A percentile compares a stretch with the other conserved stretches of the same genome.
These are phyloP conservation scores for Meloidogyne hapla DNA, from an alignment of 1,140 invertebrate genomes.

Conservation along the genomic window DNA sequence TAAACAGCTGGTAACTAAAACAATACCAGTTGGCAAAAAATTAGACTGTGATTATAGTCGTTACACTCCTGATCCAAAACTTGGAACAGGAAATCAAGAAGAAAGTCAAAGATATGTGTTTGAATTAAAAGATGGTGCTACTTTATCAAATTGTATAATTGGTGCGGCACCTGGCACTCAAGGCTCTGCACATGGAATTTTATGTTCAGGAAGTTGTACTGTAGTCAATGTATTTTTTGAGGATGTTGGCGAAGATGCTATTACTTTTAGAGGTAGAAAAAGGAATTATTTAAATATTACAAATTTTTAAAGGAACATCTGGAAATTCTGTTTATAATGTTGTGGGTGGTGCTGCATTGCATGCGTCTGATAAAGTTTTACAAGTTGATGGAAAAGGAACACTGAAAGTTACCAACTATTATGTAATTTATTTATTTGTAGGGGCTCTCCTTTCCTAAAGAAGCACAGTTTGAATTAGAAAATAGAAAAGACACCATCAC, in stretches of 20 bases:
- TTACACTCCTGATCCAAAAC: not conserved
- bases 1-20: not conserved
- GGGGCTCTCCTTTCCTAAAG: too few species aligned
- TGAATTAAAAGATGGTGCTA: not conserved
- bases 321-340: not conserved
- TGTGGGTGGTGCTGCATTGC: not conserved
- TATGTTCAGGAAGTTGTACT: not conserved
- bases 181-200: not conserved
- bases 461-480: too few species aligned
- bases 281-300: not conserved
- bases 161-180: not conserved
- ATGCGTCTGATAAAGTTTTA: not conserved
- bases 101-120: not conserved
- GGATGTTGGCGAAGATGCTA: not conserved
- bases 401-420: not conserved
- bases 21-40: not conserved
- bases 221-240: not conserved
- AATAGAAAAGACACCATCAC: too few species aligned
- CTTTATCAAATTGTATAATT: not conserved
- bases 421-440: not conserved
- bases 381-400: conserved; percentile 2
- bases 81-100: not conserved
- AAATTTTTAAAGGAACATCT: not conserved
- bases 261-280: not conserved
- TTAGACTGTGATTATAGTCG: not conserved